phyloP scores from a whole-genome alignment of 2,888 invertebrate genomes.

The Ophion ellenae region DNA sequence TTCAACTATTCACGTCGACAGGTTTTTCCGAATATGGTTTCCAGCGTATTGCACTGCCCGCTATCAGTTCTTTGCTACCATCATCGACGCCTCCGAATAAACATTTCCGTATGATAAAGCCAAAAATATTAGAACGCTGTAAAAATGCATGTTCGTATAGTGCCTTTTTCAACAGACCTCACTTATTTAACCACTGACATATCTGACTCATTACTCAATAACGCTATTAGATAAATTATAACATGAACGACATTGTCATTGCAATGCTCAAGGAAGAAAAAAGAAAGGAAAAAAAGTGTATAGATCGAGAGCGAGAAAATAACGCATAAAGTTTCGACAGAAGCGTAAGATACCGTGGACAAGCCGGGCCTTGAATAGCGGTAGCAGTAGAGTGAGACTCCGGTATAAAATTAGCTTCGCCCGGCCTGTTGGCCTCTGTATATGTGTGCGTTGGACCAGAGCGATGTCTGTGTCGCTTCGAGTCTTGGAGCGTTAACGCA shows the following conservation, averaged over 20 bases:
- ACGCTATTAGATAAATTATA: too few relatives aligned
- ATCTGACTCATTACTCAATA: too few relatives aligned
- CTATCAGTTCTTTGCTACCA: too few relatives aligned
- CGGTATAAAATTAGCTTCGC: conserved; percentile 67
- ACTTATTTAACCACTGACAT: too few relatives aligned
- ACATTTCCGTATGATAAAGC: too few relatives aligned
- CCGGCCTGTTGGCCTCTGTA: conserved; percentile 58
- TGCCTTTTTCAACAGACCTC: too few relatives aligned
- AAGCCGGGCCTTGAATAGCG: conserved; percentile 76
- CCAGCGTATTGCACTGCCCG: too few relatives aligned
- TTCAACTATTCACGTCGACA: too few relatives aligned
- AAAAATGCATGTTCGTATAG: too few relatives aligned
- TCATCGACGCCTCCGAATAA: too few relatives aligned
- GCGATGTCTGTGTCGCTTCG: conserved; percentile 28
- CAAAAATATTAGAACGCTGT: too few relatives aligned
- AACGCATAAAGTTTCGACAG: conserved; percentile 43
- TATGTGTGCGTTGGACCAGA: conserved; percentile 48
- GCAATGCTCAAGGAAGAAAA: not conserved
- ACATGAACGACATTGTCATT: not conserved
- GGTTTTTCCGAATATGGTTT: too few relatives aligned
- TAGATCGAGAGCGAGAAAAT: conserved; percentile 39
- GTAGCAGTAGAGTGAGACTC: conserved; percentile 68
- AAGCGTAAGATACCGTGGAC: conserved; percentile 67
- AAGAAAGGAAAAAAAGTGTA: conserved; percentile 22
- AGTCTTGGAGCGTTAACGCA: conserved; percentile 19